Evolutionary conservation across 1,140 invertebrate genomes (phyloP).

Genomic region (Thaumetopoea pityocampa): DNA sequence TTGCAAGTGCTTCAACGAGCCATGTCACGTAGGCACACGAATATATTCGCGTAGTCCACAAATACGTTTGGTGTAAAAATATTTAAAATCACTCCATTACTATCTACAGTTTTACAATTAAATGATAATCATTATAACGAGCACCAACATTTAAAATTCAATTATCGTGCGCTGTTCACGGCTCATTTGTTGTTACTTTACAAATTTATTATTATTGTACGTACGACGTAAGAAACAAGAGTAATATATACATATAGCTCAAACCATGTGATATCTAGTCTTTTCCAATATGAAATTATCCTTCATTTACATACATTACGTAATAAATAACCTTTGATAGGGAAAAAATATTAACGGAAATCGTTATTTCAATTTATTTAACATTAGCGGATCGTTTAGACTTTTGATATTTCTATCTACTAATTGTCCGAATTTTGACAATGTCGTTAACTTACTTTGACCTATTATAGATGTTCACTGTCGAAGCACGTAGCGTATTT

Average conservation of each 20-base stretch:
- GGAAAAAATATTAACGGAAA: conserved; percentile 25
- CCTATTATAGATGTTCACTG: conserved; percentile 7
- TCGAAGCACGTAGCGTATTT: conserved; percentile 18
- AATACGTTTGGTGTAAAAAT: conserved; percentile 28
- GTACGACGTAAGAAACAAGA: conserved; percentile 40
- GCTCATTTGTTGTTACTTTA: conserved; percentile 27
- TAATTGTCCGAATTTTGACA: conserved; percentile 6
- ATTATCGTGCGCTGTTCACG: conserved; percentile 23
- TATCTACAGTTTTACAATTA: conserved; percentile 11
- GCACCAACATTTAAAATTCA: conserved; percentile 25
- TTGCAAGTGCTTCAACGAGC: conserved; percentile 11
- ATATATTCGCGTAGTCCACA: conserved; percentile 21
- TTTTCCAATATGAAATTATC: conserved; percentile 44
- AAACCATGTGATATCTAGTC: conserved; percentile 75
- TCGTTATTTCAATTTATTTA: conserved; percentile 19
- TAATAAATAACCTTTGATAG: too few relatives aligned
- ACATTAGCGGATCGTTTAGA: conserved; percentile 6
- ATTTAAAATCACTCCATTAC: conserved; percentile 22
- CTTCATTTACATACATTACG: conserved; percentile 33
- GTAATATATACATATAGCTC: conserved; percentile 57
- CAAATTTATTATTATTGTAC: conserved; percentile 30
- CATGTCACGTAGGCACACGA: conserved; percentile 19
- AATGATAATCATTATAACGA: conserved; percentile 22
- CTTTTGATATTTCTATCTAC: conserved; percentile 7
- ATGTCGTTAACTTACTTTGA: conserved; percentile 1